Conservation (phyloP, 2,113 vertebrate genomes). For the Sander vitreus region DNA sequence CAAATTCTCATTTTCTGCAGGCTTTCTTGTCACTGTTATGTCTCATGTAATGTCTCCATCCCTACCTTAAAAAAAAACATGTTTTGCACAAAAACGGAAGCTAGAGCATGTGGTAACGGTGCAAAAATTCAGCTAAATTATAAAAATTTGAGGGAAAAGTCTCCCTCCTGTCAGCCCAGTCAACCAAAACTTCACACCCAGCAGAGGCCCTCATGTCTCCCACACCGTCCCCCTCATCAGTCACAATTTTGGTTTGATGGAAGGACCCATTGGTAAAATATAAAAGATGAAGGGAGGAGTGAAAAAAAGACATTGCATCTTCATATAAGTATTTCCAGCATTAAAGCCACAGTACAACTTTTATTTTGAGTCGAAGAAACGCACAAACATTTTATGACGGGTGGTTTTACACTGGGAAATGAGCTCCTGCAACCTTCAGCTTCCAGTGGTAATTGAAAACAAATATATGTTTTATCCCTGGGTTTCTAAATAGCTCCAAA, state of each 20-base stretch:
- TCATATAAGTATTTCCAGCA: conserved; percentile 38
- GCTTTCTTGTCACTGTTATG: neutral
- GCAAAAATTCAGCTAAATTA: conserved; percentile 62
- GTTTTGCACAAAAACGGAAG: conserved; percentile 44
- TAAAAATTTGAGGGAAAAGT: conserved; percentile 58
- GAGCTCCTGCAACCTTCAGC: neutral
- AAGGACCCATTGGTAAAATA: conserved; percentile 35
- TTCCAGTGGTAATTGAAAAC: conserved; percentile 24
- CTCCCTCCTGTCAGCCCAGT: conserved; percentile 43
- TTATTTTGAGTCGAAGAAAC: conserved; percentile 4
- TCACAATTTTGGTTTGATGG: conserved; percentile 54
- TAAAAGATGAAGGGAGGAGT: conserved; percentile 16
- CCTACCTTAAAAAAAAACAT: neutral
- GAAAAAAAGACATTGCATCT: conserved; percentile 48
- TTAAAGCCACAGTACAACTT: neutral
- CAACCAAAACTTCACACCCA: conserved; percentile 65
- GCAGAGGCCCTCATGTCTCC: conserved; percentile 30
- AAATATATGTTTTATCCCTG: conserved; percentile 19
- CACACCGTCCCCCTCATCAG: conserved; percentile 57
- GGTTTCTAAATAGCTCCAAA: conserved; percentile 40
- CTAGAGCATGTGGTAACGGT: conserved; percentile 21
- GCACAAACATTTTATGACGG: neutral
- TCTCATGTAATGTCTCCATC: neutral
- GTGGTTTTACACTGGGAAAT: conserved; percentile 7
- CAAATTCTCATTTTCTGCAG: neutral